Evolutionary conservation across 2,888 invertebrate genomes (phyloP).

Genomic region (Metopia argyrocephala): DNA sequence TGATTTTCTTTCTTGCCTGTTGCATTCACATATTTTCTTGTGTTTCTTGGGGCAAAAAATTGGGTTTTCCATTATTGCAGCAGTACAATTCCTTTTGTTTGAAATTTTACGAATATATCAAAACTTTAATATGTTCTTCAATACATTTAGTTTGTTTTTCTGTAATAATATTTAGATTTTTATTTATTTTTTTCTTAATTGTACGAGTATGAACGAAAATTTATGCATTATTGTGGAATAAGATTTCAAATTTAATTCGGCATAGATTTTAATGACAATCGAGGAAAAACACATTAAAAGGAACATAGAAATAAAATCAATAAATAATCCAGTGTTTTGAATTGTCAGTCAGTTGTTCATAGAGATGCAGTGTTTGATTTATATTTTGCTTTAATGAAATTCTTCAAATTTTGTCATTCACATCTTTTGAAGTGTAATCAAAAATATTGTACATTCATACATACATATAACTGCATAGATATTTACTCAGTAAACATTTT

Average conservation of each 20-base stretch:
- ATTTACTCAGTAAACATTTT: too few relatives aligned
- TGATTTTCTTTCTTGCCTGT: background rate
- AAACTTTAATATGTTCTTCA: background rate
- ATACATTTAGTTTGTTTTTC: background rate
- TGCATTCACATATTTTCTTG: background rate
- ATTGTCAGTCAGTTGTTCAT: conserved; percentile 6
- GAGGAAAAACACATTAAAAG: background rate
- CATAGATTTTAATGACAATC: background rate
- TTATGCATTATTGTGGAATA: background rate
- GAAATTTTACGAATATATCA: background rate
- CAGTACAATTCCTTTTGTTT: background rate
- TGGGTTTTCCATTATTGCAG: background rate
- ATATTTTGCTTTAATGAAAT: background rate
- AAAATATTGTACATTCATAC: too few relatives aligned
- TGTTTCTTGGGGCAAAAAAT: background rate
- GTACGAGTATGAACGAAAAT: too few relatives aligned
- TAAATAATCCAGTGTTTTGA: conserved; percentile 20
- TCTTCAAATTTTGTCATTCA: background rate
- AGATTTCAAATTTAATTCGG: background rate
- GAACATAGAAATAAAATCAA: background rate
- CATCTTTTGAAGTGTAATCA: background rate
- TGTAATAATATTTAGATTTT: too few relatives aligned
- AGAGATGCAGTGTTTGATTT: background rate
- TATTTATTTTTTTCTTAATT: too few relatives aligned
- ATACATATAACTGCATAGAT: too few relatives aligned